These are phyloP conservation scores for Etheostoma cragini DNA, from an alignment of 2,113 vertebrate genomes.

Conservation along the genomic window DNA sequence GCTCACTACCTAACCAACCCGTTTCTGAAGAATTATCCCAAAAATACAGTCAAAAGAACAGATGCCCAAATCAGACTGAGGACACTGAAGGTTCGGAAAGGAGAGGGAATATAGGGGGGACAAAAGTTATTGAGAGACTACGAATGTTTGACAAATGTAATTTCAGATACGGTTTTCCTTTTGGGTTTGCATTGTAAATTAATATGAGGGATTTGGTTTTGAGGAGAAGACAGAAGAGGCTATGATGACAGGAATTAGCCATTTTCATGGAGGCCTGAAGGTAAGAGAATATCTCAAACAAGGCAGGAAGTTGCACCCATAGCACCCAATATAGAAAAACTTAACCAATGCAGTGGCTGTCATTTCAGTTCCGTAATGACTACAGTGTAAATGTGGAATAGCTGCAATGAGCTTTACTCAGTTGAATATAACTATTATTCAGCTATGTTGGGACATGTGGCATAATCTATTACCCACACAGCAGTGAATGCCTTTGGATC, in stretches of 20 bases:
- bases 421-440: conserved; percentile 26
- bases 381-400: background rate
- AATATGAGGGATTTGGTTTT: conserved; percentile 22
- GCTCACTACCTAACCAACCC: background rate
- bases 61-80: background rate
- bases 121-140: conserved; percentile 20
- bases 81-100: background rate
- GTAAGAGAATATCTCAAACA: background rate
- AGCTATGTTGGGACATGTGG: conserved; percentile 18
- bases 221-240: background rate
- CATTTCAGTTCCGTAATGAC: background rate
- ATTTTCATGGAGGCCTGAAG: background rate
- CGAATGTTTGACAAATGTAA: conserved; percentile 43
- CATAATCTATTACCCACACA: conserved; percentile 36
- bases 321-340: background rate
- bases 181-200: conserved; percentile 11
- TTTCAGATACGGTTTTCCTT: conserved; percentile 40
- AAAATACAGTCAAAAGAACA: conserved; percentile 32
- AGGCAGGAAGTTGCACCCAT: background rate
- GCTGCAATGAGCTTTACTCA: conserved; percentile 17
- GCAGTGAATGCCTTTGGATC: conserved; percentile 51
- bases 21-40: conserved; percentile 33
- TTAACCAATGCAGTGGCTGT: background rate
- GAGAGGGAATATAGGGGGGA: conserved; percentile 8
- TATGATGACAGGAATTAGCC: background rate